Conservation (phyloP, 1,140 invertebrate genomes). For the Chrysopa pallens region DNA sequence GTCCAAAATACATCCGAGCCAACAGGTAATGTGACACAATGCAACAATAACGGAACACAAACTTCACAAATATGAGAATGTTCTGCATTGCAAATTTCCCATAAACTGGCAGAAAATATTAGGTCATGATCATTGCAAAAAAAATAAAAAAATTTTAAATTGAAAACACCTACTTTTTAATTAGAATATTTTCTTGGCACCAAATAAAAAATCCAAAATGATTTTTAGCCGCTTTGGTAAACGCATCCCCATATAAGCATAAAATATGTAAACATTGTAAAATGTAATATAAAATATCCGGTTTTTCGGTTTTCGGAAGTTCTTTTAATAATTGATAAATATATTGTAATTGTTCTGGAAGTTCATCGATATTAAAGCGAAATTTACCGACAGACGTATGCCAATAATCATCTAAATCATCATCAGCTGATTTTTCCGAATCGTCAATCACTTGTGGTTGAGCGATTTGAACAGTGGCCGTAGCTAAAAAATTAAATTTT, state of each 20-base stretch:
- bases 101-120: slow-evolving; percentile 45
- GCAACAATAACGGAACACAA: slow-evolving; percentile 75
- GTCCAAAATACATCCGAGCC: slow-evolving; percentile 92
- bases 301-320: slow-evolving; percentile 63
- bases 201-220: slow-evolving; percentile 92
- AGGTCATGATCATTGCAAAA: too few relatives aligned
- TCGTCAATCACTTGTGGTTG: slow-evolving; percentile 48
- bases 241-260: slow-evolving; percentile 82
- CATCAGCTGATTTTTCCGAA: slow-evolving; percentile 48
- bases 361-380: slow-evolving; percentile 73
- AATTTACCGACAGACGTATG: slow-evolving; percentile 84
- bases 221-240: slow-evolving; percentile 73
- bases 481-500: slow-evolving; percentile 19
- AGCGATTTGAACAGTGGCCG: slow-evolving; percentile 41
- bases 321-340: slow-evolving; percentile 81
- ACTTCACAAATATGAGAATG: slow-evolving; percentile 85
- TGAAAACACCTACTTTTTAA: slow-evolving; percentile 67
- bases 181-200: slow-evolving; percentile 90
- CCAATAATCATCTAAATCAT: slow-evolving; percentile 70
- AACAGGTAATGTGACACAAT: slow-evolving; percentile 82
- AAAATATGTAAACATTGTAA: slow-evolving; percentile 82
- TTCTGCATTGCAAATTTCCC: slow-evolving; percentile 83
- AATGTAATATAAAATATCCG: slow-evolving; percentile 87
- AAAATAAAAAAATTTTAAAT: too few relatives aligned
- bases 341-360: slow-evolving; percentile 84